phyloP scores from a whole-genome alignment of 2,113 vertebrate species.

The Sardina pilchardus region DNA sequence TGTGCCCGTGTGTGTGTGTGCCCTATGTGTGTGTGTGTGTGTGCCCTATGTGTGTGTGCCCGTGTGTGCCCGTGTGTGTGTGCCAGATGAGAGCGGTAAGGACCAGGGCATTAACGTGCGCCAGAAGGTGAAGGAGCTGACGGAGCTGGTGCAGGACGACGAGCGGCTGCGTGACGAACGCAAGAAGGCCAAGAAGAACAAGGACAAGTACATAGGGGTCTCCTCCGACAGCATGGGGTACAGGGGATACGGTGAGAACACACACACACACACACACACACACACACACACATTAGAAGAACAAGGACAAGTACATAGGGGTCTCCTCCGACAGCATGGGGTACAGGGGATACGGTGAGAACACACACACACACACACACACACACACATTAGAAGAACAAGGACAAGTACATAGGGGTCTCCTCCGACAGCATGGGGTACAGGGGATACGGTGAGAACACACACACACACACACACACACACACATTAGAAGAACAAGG shows the following conservation, averaged over 20 bases:
- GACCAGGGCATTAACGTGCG: slow-evolving; percentile 98
- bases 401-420: too few relatives aligned
- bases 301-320: too few relatives aligned
- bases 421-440: too few relatives aligned
- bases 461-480: too few relatives aligned
- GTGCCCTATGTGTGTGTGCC: neutral
- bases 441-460: too few relatives aligned
- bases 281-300: too few relatives aligned
- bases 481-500: too few relatives aligned
- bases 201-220: slow-evolving; percentile 96
- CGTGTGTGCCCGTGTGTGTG: slow-evolving; percentile 20
- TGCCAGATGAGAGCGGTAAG: slow-evolving; percentile 92
- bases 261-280: neutral
- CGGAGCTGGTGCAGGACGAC: slow-evolving; percentile 96
- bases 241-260: slow-evolving; percentile 84
- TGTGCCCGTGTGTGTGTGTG: neutral
- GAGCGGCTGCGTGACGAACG: slow-evolving; percentile 93
- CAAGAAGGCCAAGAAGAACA: slow-evolving; percentile 98
- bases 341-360: too few relatives aligned
- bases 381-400: too few relatives aligned
- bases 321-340: too few relatives aligned
- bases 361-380: too few relatives aligned
- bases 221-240: slow-evolving; percentile 89
- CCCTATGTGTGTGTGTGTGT: slow-evolving; percentile 25
- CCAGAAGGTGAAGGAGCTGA: slow-evolving; percentile 96